Evolutionary conservation across 2,888 invertebrate species (phyloP).

Genomic region (Hylaea fasciaria): DNA sequence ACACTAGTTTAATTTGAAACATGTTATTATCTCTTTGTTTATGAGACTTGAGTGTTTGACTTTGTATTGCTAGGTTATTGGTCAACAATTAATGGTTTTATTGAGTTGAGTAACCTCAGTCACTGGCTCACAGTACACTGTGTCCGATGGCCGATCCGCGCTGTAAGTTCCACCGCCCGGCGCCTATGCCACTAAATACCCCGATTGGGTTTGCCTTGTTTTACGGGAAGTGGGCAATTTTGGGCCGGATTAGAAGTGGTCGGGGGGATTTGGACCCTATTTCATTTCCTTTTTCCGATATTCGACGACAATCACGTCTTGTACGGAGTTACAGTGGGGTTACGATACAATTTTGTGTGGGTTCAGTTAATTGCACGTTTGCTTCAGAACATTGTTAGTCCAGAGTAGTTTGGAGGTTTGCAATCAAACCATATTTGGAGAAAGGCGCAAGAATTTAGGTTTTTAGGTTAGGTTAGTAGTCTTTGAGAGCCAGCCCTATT

Average conservation of each 20-base stretch:
- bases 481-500: too few relatives aligned
- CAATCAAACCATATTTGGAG: too few relatives aligned
- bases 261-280: constrained; percentile 29
- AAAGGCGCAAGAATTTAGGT: too few relatives aligned
- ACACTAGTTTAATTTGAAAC: too few relatives aligned
- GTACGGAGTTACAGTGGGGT: constrained; percentile 12
- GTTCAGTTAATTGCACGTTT: constrained; percentile 3
- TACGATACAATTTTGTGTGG: constrained; percentile 2
- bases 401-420: not conserved
- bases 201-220: constrained; percentile 36
- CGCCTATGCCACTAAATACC: constrained; percentile 32
- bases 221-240: constrained; percentile 35
- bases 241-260: constrained; percentile 32
- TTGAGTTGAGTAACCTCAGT: not conserved
- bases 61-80: too few relatives aligned
- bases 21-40: too few relatives aligned
- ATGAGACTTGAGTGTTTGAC: too few relatives aligned
- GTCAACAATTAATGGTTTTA: too few relatives aligned
- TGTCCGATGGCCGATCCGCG: constrained; percentile 19
- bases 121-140: constrained; percentile 5
- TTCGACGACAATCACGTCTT: constrained; percentile 29
- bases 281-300: constrained; percentile 34
- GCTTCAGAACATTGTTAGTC: not conserved
- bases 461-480: too few relatives aligned
- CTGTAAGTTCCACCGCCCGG: constrained; percentile 32